Percentiles rank a stretch among this genome's conserved stretches.
Evolutionary conservation across 2,113 vertebrate genomes (phyloP).

Genomic region (Tyrannus savana): DNA sequence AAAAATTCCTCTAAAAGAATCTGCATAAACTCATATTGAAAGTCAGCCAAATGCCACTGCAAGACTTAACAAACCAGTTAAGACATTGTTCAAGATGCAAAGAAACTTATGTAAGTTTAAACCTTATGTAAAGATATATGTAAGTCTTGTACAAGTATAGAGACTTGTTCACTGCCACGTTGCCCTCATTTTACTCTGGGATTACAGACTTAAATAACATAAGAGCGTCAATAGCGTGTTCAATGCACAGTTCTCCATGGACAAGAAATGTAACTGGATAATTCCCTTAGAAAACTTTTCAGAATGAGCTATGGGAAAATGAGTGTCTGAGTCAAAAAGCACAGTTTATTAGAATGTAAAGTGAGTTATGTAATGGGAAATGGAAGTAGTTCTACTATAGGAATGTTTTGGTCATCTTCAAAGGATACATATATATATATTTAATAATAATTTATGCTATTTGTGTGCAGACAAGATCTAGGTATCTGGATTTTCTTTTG

Average conservation of each 20-base stretch:
- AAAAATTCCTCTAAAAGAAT: background rate
- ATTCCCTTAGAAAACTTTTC: background rate
- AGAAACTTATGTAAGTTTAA: background rate
- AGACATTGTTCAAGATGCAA: background rate
- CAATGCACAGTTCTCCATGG: background rate
- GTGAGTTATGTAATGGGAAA: background rate
- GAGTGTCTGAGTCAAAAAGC: background rate
- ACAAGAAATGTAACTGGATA: background rate
- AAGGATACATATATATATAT: background rate
- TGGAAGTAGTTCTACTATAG: background rate
- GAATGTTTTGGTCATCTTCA: background rate
- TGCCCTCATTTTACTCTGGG: background rate
- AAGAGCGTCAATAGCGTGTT: background rate
- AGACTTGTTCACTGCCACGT: rapidly evolving
- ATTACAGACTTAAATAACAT: background rate
- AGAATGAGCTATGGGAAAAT: background rate
- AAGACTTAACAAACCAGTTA: background rate
- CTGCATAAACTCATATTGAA: background rate
- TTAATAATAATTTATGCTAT: background rate
- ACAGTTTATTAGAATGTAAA: background rate
- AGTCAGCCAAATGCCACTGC: background rate
- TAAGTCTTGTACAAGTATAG: background rate
- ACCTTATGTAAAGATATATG: background rate
- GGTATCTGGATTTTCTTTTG: background rate
- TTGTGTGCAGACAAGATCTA: background rate